phyloP scores from a whole-genome alignment of 2,113 vertebrate genomes.

The Etheostoma spectabile region DNA sequence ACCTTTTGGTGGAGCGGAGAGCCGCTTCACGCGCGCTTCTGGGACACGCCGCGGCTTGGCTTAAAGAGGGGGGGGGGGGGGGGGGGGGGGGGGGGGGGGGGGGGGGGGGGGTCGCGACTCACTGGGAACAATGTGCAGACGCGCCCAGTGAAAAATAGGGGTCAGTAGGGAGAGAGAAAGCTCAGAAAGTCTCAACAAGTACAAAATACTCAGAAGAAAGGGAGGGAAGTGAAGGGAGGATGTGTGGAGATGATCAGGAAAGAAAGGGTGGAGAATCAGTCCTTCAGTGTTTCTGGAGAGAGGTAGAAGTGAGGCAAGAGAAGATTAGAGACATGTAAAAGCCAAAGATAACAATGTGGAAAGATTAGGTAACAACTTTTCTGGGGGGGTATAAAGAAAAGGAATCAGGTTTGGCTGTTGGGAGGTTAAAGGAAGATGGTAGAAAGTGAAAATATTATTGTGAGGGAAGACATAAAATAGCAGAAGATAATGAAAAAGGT shows the following conservation, averaged over 20 bases:
- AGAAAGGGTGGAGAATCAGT: background rate
- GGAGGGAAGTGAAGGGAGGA: background rate
- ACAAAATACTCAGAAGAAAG: background rate
- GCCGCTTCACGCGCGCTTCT: too few relatives aligned
- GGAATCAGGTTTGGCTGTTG: background rate
- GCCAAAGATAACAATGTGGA: background rate
- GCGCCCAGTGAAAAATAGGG: too few relatives aligned
- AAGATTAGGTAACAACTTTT: slow-evolving; percentile 7
- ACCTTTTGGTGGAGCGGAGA: too few relatives aligned
- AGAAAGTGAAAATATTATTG: slow-evolving; percentile 37
- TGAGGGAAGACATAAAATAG: background rate
- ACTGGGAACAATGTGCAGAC: too few relatives aligned
- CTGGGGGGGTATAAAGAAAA: background rate
- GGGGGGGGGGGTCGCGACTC: too few relatives aligned
- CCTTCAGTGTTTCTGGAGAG: slow-evolving; percentile 7
- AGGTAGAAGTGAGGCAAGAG: slow-evolving; percentile 6
- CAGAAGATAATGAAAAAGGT: slow-evolving; percentile 32
- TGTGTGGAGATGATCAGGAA: slow-evolving; percentile 11
- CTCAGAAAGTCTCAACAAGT: background rate
- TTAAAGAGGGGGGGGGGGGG: too few relatives aligned
- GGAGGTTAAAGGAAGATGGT: background rate
- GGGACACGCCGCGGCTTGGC: too few relatives aligned
- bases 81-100: too few relatives aligned
- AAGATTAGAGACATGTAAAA: background rate
- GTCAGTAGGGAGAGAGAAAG: background rate